Evolutionary conservation across 2,113 vertebrate species (phyloP), one percentile per base, ranked within the genome.

Genomic region (Plotosus lineatus): DNA sequence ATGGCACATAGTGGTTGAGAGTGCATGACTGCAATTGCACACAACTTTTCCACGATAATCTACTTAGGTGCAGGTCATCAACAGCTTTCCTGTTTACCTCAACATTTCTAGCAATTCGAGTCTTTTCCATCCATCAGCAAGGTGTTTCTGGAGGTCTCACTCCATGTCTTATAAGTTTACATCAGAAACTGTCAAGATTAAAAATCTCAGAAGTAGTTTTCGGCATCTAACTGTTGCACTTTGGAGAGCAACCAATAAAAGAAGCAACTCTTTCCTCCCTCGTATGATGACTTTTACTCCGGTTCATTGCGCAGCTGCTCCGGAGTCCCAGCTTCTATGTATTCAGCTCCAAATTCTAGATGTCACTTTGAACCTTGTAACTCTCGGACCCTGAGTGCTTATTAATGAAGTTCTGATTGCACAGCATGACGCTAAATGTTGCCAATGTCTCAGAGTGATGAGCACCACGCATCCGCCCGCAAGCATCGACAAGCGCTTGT

Each of bases 341-440:
- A 63, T 48, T 77, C 40, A 48, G 40, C 40, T 61, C 26, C 65
- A n/a, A 77, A 61, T 77, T 77, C 23, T 14, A 63, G 28, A 50
- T 17, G 40, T 31, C 51, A 58, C 3, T 36, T 56, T 56, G 36
- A 38, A 75, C 4, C 23, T 46, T 42, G 55, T 60, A 61, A 61
- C 61, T 46, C 17, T 7, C 14, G 36, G 19, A 12, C 56, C 40
- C n/a, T n/a, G 23, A 31, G 12, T 8, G 28, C 19, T 36, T 31
- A 63, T 63, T 77, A 63, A 63, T 63, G 58, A 36, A 48, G 63
- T 36, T 77, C 40, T 5, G 26, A 77, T 77, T 60, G 19, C 56
- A 31, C 31, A 31, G 38, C 53, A 44, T 60, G 53, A 76, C 11
- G 8, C 28, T 60, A 60, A 76, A 31, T 77, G 23, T 28, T 33